Evolutionary conservation across 2,797 vertebrate genomes (phyloP), one percentile per base, ranked within the genome.

Genomic region (Chanos chanos): DNA sequence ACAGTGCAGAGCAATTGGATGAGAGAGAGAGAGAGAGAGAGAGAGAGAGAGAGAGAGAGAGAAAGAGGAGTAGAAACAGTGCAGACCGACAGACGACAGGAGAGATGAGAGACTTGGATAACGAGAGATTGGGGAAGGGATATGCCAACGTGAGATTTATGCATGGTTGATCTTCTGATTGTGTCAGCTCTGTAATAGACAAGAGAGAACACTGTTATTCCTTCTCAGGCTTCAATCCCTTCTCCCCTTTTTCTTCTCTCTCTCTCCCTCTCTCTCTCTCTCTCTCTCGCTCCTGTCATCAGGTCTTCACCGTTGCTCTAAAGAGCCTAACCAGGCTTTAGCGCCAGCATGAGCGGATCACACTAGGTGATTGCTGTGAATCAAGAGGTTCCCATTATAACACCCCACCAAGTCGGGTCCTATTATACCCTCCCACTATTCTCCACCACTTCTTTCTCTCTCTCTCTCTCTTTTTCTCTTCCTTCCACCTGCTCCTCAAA

Each of bases 141-240:
- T 37, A 61, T 18, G 51, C 36, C 21, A 28, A 40, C 58, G 40
- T 43, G 31, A 57, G 54, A 25, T 40, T 40, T 48, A 57, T 31
- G 47, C 68, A 65, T 62, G 39, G 13, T 16, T 55, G 61, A 37
- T 53, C 53, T 58, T 31, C 27, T 62, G 58, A 44, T 68, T 52
- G 48, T 45, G 39, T 57, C 30, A 57, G 47, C 25, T 64, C 53
- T 21, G 53, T 30, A 19, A 18, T n/a, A 25, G 25, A 37, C 55
- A 36, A 33, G 52, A 52, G 36, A 1, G 22, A 76, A 79, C 83
- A 83, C 81, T 85, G 76, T 89, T 53, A 63, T 49, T 31, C 61
- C 63, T 40, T 22, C 30, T 63, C 40, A 61, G 36, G 24, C 44
- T 2, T 34, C 63, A 54, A 50, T 44, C 30, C 28, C 34, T 9